Evolutionary conservation across 2,888 invertebrate species (phyloP), one percentile per base, ranked within the genome.

Genomic region (Oxyteleia sp.): DNA sequence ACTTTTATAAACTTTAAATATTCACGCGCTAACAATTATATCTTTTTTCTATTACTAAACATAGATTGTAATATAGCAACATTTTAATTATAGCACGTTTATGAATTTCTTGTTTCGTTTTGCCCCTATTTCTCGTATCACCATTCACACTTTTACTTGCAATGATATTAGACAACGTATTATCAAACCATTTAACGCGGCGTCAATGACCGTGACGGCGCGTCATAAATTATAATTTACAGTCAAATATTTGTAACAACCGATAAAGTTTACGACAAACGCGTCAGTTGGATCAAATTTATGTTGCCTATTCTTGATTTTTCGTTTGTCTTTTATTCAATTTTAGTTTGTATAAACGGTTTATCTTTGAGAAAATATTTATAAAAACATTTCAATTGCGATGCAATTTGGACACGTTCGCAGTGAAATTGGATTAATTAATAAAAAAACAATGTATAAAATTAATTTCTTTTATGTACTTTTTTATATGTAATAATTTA

Each of bases 21-120:
- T 79, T 80, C 76, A 84, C 82, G 72, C 82, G 45, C 82, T 82
- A 84, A 84, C 84, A 84, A 57, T 79, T 75, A 84, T 84, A 84
- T 81, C 53, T 55, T 71, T 64, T 71, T 45, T 59, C 63, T 69
- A 76, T 69, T 74, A 71, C 80, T 72, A 80, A 80, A 80, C 74
- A 80, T 80, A 80, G 59, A 80, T 61, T 74, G 61, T 74, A 80
- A 74, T 80, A 68, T 80, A 80, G 82, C 63, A 84, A 84, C 82
- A 79, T 82, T 78, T 82, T 75, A 79, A 74, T 57, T 75, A 75
- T 82, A 79, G 82, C 61, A 79, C 75, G 69, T 75, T 82, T 68
- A 84, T 80, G 49, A 57, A 64, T 59, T 80, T 71, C 26, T 57
- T 66, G 49, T 59, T 83, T 23, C 45, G 57, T 59, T 74, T 78